Conservation (phyloP, 2,113 vertebrate genomes). For the Catharus fuscescens region DNA sequence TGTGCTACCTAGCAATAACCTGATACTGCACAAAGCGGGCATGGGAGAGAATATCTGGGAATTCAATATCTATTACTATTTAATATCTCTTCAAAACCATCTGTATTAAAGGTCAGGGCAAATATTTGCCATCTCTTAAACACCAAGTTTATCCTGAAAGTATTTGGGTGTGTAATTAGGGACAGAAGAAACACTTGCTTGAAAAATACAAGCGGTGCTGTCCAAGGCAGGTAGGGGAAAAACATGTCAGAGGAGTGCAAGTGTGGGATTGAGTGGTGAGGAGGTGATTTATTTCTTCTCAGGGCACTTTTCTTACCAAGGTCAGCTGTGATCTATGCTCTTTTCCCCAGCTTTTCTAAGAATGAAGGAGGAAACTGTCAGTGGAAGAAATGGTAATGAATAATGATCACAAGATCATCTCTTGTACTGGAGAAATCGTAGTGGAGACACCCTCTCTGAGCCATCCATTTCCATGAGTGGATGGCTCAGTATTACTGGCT, state of each 20-base stretch:
- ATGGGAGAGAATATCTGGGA: background rate
- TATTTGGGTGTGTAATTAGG: background rate
- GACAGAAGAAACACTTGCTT: background rate
- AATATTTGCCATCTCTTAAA: background rate
- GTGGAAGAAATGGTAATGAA: background rate
- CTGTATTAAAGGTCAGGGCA: background rate
- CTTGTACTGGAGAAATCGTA: background rate
- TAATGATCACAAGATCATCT: background rate
- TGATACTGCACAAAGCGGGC: background rate
- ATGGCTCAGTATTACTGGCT: slow-evolving; percentile 12
- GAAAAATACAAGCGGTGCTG: background rate
- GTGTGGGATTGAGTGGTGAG: background rate
- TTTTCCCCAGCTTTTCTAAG: background rate
- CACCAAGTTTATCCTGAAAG: background rate
- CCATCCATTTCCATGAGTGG: background rate
- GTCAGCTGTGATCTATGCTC: background rate
- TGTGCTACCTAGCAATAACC: background rate
- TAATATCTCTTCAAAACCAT: background rate
- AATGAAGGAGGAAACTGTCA: background rate
- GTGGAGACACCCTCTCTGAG: background rate
- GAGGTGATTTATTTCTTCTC: background rate
- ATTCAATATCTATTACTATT: too few species aligned
- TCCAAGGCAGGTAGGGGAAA: background rate
- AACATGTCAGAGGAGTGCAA: background rate
- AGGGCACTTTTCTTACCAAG: background rate